These are phyloP conservation scores for Chrosomus eos DNA, from an alignment of 2,797 vertebrate genomes.

Conservation along the genomic window DNA sequence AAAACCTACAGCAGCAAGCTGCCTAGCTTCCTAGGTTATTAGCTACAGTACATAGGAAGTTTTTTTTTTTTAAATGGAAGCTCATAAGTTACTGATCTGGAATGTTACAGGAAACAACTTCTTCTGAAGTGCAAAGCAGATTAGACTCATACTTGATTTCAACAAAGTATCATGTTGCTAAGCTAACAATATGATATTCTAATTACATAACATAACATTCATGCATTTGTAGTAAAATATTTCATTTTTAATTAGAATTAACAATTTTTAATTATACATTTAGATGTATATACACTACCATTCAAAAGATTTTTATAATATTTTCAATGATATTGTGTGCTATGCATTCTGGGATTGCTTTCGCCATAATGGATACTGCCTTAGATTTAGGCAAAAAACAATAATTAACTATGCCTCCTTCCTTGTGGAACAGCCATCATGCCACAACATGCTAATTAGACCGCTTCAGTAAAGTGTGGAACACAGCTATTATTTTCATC, in stretches of 20 bases:
- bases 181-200: background rate
- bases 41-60: background rate
- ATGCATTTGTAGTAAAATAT: background rate
- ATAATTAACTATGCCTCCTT: background rate
- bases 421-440: background rate
- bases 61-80: background rate
- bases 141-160: background rate
- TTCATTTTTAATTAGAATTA: background rate
- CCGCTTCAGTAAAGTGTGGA: background rate
- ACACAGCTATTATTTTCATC: background rate
- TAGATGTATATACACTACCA: background rate
- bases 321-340: background rate
- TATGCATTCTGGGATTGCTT: background rate
- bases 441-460: background rate
- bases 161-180: background rate
- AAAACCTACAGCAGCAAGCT: background rate
- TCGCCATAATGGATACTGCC: background rate
- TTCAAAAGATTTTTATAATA: background rate
- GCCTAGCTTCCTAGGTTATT: background rate
- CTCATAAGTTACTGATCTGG: background rate
- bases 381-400: background rate
- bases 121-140: background rate
- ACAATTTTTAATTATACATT: background rate
- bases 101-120: background rate
- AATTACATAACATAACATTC: too few species aligned